A percentile compares a stretch with the other conserved stretches of the same genome.
phyloP scores from a whole-genome alignment of 2,888 invertebrate genomes.

The Onchidella celtica region DNA sequence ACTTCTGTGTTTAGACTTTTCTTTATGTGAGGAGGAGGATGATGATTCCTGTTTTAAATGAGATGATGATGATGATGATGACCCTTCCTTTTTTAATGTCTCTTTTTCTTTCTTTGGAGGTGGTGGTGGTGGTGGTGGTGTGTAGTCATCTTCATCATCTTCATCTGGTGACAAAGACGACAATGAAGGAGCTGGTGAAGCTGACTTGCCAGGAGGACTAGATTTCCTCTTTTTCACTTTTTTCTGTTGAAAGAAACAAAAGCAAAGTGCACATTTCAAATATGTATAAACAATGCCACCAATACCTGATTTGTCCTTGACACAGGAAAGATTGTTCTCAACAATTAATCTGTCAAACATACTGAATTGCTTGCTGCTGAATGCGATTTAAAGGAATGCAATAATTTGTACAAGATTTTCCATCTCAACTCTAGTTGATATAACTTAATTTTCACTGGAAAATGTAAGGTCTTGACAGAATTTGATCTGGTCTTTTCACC shows the following conservation, averaged over 20 bases:
- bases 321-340: not conserved
- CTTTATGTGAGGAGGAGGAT: constrained; percentile 37
- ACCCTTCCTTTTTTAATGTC: constrained; percentile 29
- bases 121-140: constrained; percentile 16
- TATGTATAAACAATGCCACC: too few species aligned
- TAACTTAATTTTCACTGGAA: too few species aligned
- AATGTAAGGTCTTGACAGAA: too few species aligned
- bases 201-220: constrained; percentile 22
- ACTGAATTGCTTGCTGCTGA: too few species aligned
- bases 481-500: too few species aligned
- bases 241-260: constrained; percentile 13
- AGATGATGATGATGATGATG: not conserved
- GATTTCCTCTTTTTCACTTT: constrained; percentile 44
- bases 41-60: constrained; percentile 11
- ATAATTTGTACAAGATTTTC: too few species aligned
- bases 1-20: constrained; percentile 40
- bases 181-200: constrained; percentile 33
- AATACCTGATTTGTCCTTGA: not conserved
- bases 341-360: too few species aligned
- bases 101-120: constrained; percentile 29
- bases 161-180: constrained; percentile 43
- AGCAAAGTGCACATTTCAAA: not conserved
- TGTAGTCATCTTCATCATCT: constrained; percentile 18
- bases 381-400: too few species aligned
- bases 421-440: too few species aligned